phyloP scores from a whole-genome alignment of 2,888 invertebrate species.

The Liposcelis brunnea region DNA sequence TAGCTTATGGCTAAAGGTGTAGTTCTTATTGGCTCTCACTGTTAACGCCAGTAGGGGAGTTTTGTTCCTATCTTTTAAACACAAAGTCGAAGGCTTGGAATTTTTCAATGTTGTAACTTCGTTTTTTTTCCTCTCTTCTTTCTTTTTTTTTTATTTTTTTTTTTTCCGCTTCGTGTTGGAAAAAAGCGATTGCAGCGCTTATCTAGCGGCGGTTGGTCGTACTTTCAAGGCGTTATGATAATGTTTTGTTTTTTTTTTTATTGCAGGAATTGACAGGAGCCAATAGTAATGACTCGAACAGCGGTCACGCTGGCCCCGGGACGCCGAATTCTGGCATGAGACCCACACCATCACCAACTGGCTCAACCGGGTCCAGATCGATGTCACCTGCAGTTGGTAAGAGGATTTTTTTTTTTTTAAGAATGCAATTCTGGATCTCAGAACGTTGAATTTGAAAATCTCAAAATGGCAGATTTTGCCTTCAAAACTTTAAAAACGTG shows the following conservation, averaged over 20 bases:
- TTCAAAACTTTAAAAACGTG: no score
- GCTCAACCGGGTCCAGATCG: constrained; percentile 86
- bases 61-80: constrained; percentile 7
- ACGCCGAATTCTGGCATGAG: constrained; percentile 58
- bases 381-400: constrained; percentile 95
- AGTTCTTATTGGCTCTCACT: no score
- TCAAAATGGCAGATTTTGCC: no score
- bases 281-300: constrained; percentile 72
- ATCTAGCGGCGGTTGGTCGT: no score
- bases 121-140: constrained; percentile 1
- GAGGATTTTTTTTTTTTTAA: constrained; percentile 24
- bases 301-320: constrained; percentile 48
- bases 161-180: background rate
- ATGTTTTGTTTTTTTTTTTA: constrained; percentile 16
- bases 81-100: no score
- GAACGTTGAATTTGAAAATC: no score
- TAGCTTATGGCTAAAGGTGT: no score
- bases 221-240: no score
- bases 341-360: constrained; percentile 84
- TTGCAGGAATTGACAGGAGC: constrained; percentile 70
- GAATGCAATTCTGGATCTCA: no score
- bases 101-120: constrained; percentile 3
- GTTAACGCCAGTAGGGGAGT: background rate
- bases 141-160: constrained; percentile 4
- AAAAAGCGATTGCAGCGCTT: constrained; percentile 4